These are phyloP conservation scores for Hydrozoanthus tunicans DNA, from an alignment of 64 coral and sea anemone genomes.

Conservation along the genomic window DNA sequence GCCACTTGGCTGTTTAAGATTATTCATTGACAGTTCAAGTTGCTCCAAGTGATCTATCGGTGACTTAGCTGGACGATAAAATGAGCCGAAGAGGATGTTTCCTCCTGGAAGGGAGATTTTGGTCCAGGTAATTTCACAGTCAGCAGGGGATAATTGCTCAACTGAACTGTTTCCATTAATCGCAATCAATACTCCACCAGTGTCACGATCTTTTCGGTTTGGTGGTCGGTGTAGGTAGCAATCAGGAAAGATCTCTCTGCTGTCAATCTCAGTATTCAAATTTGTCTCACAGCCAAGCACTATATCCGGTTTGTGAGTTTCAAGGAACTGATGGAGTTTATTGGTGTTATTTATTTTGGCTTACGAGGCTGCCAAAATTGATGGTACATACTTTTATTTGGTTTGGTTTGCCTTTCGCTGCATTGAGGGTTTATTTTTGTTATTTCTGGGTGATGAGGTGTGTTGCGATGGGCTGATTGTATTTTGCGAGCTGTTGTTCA, in stretches of 20 bases:
- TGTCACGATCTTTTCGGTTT: constrained; percentile 48
- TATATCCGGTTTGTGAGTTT: constrained; percentile 62
- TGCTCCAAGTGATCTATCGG: not conserved
- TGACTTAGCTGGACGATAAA: constrained; percentile 11
- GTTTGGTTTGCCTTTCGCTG: constrained; percentile 14
- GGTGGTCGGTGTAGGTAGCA: constrained; percentile 23
- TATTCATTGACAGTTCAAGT: constrained; percentile 56
- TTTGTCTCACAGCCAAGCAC: constrained; percentile 59
- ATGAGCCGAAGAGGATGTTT: constrained; percentile 2
- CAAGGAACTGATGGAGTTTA: constrained; percentile 59
- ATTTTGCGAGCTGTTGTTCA: constrained; percentile 22
- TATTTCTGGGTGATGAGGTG: constrained; percentile 29
- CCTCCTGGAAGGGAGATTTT: constrained; percentile 10
- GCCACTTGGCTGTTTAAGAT: constrained; percentile 45
- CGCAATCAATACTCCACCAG: constrained; percentile 46
- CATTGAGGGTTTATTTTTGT: not conserved
- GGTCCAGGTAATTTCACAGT: constrained; percentile 32
- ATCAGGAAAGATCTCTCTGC: constrained; percentile 40
- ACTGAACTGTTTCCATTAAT: constrained; percentile 38
- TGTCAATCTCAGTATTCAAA: constrained; percentile 40
- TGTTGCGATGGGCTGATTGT: constrained; percentile 21
- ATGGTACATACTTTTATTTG: constrained; percentile 31
- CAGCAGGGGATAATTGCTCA: constrained; percentile 52
- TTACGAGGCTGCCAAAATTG: constrained; percentile 46
- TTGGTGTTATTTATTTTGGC: constrained; percentile 10